These are phyloP conservation scores for Stegostoma tigrinum DNA, from an alignment of 2,113 vertebrate genomes.

Conservation along the genomic window DNA sequence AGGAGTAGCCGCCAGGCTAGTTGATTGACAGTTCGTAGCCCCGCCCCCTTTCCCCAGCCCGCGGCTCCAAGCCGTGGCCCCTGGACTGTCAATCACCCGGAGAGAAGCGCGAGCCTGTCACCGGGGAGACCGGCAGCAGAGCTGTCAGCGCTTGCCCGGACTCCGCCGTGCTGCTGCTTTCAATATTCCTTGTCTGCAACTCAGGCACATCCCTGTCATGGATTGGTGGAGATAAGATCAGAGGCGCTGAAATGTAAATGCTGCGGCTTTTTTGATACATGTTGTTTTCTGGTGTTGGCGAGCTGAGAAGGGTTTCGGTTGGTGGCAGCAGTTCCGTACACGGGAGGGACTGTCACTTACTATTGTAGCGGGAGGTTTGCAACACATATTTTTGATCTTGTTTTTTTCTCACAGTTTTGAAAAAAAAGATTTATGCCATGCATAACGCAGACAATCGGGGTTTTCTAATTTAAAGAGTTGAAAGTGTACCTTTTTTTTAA, in stretches of 20 bases:
- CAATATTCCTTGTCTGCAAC: background rate
- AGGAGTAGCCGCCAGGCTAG: background rate
- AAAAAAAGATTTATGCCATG: background rate
- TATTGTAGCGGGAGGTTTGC: constrained; percentile 22
- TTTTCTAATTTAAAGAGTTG: background rate
- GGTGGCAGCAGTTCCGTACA: constrained; percentile 19
- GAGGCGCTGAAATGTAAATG: constrained; percentile 33
- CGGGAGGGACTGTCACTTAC: constrained; percentile 27
- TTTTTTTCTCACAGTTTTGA: background rate
- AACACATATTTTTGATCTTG: constrained; percentile 31
- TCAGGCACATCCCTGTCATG: background rate
- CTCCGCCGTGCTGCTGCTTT: background rate
- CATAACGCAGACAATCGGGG: background rate
- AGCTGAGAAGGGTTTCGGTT: constrained; percentile 12
- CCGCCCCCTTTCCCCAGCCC: background rate
- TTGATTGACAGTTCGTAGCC: background rate
- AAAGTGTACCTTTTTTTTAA: background rate
- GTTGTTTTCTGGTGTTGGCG: constrained; percentile 10
- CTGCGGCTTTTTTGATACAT: constrained; percentile 27
- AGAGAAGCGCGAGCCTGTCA: background rate
- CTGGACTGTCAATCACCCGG: background rate
- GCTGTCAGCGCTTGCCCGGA: background rate
- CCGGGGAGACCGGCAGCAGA: background rate
- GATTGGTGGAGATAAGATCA: constrained; percentile 27
- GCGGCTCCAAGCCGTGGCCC: background rate